Evolutionary conservation across 2,113 vertebrate genomes (phyloP), one percentile per base, ranked within the genome.

Genomic region (Tupaia tana): DNA sequence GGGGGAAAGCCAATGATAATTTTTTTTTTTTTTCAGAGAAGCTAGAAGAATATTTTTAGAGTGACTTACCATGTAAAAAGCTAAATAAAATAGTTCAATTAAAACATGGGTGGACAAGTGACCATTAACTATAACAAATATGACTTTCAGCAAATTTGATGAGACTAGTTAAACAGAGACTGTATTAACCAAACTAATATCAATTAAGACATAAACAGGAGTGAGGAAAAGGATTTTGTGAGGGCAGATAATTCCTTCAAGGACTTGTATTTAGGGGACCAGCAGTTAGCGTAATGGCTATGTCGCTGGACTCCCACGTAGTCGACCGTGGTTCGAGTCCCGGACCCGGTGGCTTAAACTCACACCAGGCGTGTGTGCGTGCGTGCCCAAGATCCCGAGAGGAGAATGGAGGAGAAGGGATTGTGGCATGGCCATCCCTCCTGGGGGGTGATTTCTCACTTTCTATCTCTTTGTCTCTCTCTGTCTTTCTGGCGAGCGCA

Each of bases 1-100:
- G 43, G 43, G n/a, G n/a, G n/a, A n/a, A n/a, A n/a, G n/a, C n/a
- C n/a, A n/a, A n/a, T n/a, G n/a, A n/a, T n/a, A n/a, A n/a, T n/a
- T n/a, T n/a, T n/a, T n/a, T n/a, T n/a, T n/a, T n/a, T n/a, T n/a
- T 79, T 93, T 90, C 31, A 83, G 3, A 95, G 52, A 59, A 67
- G 16, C n/a, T 85, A 25, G 31, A 64, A 67, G 25, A 93, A 56
- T 82, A 91, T 77, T 87, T 87, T 73, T 78, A 90, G 27, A 89
- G 75, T 82, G 19, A 19, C 73, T 19, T 84, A 18, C 13, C 74
- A 3, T 69, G 4, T 81, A 81, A 75, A 31, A 84, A 29, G 9
- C 34, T 74, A 93, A 73, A 25, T 90, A 75, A 58, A 43, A 43
- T 43, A 43, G 29, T 56, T 75, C 69, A 86, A 64, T 86, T 54